Conservation (phyloP, 2,797 vertebrate genomes). For the Gallirallus australis region DNA sequence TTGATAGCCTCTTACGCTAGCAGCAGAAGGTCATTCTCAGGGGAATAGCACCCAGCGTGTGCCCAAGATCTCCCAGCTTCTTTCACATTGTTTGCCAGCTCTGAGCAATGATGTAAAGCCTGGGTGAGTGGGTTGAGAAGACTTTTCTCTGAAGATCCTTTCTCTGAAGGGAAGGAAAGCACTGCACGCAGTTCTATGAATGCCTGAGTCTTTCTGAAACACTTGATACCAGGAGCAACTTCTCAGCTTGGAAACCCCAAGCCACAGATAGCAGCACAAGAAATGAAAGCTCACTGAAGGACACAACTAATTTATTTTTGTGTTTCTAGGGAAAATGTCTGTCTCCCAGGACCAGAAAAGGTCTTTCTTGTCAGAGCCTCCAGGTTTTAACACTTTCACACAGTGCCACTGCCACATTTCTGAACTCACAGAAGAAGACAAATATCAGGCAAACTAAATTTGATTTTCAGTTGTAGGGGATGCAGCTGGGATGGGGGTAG, state of each 20-base stretch:
- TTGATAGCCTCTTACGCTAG: accelerated
- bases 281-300: neutral
- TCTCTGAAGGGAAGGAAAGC: neutral
- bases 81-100: neutral
- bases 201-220: neutral
- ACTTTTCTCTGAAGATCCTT: neutral
- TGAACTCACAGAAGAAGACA: neutral
- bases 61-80: neutral
- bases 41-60: accelerated
- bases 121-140: neutral
- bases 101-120: neutral
- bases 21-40: neutral
- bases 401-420: neutral
- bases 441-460: neutral
- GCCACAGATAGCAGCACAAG: neutral
- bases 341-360: neutral
- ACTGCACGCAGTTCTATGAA: neutral
- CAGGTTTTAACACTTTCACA: neutral
- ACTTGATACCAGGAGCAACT: neutral
- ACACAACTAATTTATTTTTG: neutral
- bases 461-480: neutral
- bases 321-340: neutral
- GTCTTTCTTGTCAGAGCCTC: neutral
- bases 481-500: neutral
- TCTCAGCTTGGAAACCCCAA: neutral